A percentile compares a stretch with the other conserved stretches of the same genome.
Evolutionary conservation across 2,113 vertebrate genomes (phyloP).

Genomic region (Myxocyprinus asiaticus): DNA sequence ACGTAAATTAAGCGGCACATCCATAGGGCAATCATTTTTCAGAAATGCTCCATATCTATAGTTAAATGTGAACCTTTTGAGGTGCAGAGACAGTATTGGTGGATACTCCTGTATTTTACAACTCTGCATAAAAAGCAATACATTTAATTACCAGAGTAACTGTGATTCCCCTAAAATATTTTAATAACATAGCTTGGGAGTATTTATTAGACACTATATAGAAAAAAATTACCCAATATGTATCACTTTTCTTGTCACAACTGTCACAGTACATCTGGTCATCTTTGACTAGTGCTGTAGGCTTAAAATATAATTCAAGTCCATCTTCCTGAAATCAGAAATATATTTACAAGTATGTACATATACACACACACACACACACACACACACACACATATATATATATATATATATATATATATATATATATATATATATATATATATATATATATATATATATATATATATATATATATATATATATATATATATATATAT

Average conservation of each 20-base stretch:
- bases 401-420: no score
- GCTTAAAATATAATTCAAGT: background rate
- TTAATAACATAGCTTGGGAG: background rate
- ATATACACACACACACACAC: no score
- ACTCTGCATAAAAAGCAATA: background rate
- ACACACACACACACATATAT: no score
- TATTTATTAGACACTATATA: background rate
- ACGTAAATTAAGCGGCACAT: background rate
- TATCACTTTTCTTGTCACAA: background rate
- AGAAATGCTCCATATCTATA: background rate
- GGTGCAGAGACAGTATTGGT: background rate
- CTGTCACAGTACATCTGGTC: conserved; percentile 1
- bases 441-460: no score
- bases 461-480: no score
- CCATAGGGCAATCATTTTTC: background rate
- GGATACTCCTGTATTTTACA: background rate
- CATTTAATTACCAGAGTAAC: no score
- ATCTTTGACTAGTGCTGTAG: background rate
- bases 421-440: no score
- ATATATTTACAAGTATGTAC: background rate
- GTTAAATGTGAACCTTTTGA: background rate
- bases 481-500: no score
- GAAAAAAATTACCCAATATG: background rate
- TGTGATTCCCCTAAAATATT: no score
- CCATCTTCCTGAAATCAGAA: background rate